Percentiles rank a stretch among this genome's conserved stretches.
Evolutionary conservation across 92 coral and sea anemone species (phyloP).

Genomic region (Phenganax marumi): DNA sequence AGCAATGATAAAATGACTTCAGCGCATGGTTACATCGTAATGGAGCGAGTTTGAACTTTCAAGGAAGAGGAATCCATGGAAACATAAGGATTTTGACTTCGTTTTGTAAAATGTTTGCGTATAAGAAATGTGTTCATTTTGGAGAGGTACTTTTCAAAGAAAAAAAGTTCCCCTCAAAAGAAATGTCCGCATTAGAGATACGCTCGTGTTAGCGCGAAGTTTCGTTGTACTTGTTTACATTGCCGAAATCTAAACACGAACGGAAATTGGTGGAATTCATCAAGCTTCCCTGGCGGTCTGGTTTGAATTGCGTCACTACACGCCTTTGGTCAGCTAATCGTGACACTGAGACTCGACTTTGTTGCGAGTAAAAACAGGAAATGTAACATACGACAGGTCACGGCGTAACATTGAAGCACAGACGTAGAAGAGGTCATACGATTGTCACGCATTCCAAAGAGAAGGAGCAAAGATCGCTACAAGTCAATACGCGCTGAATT

Average conservation of each 20-base stretch:
- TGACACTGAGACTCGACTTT: neutral
- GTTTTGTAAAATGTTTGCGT: too few species aligned
- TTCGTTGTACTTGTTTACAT: neutral
- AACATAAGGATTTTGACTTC: neutral
- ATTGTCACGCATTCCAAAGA: neutral
- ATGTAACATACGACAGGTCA: conserved; percentile 18
- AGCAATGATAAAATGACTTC: neutral
- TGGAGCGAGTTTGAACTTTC: neutral
- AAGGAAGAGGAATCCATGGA: neutral
- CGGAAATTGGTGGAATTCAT: conserved; percentile 20
- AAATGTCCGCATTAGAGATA: neutral
- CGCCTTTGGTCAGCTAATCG: neutral
- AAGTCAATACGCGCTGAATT: neutral
- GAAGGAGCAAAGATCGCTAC: neutral
- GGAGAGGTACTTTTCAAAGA: too few species aligned
- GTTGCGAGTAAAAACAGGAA: conserved; percentile 38
- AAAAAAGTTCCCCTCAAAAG: neutral
- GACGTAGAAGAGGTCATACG: neutral
- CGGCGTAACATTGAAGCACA: neutral
- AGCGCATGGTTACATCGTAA: neutral
- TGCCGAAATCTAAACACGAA: neutral
- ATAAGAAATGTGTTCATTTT: too few species aligned
- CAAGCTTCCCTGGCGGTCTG: conserved; percentile 12
- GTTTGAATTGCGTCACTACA: conserved; percentile 6
- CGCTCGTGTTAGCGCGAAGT: neutral